Evolutionary conservation across 2,888 invertebrate species (phyloP).

Genomic region (Noctua janthina): DNA sequence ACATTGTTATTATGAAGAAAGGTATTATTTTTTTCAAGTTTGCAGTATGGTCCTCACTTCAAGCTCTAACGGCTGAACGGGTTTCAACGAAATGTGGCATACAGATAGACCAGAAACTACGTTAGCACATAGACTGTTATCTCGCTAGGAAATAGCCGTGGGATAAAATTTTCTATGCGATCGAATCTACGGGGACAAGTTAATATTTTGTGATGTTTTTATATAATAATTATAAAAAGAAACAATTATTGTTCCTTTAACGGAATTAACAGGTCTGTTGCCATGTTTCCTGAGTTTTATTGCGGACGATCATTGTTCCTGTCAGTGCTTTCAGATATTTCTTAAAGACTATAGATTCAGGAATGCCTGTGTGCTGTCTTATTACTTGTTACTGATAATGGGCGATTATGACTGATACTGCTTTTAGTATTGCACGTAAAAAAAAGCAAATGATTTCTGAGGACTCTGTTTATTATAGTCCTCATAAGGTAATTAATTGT

Average conservation of each 20-base stretch:
- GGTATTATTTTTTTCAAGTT: conserved; percentile 1
- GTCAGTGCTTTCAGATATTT: conserved; percentile 29
- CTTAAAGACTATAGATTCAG: not conserved
- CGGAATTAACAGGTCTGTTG: conserved; percentile 19
- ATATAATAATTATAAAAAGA: not conserved
- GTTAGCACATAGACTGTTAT: not conserved
- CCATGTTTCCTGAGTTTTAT: conserved; percentile 36
- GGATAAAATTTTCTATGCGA: not conserved
- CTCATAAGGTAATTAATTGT: not conserved
- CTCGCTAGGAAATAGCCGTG: too few relatives aligned
- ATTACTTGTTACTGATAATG: not conserved
- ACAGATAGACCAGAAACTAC: not conserved
- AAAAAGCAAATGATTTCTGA: not conserved
- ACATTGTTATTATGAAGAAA: conserved; percentile 53
- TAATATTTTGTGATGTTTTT: not conserved
- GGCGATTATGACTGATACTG: not conserved
- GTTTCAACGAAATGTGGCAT: not conserved
- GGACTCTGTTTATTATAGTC: too few relatives aligned
- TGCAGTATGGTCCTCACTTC: not conserved
- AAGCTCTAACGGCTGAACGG: not conserved
- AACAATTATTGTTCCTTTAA: conserved; percentile 37
- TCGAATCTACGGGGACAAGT: not conserved
- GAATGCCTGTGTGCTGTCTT: not conserved
- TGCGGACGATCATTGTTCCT: conserved; percentile 24
- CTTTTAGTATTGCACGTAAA: not conserved